Conservation (phyloP, 1,140 invertebrate species). For the Odontomachus brunneus region DNA sequence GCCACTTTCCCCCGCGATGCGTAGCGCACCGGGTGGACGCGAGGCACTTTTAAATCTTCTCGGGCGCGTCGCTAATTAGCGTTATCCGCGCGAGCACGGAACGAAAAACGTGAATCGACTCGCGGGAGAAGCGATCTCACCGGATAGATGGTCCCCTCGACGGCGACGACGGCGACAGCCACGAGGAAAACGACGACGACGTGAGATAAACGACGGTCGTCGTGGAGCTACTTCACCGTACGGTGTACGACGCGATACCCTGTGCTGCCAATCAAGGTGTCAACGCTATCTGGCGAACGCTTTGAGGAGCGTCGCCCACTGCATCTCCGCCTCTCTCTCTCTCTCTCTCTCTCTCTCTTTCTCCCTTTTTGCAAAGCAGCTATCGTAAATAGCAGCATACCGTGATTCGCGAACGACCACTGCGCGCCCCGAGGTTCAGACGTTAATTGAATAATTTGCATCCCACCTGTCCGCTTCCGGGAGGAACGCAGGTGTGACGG, state of each 20-base stretch:
- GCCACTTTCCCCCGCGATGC: slow-evolving; percentile 64
- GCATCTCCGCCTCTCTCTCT: not conserved
- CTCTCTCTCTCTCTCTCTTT: slow-evolving; percentile 12
- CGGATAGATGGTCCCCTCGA: slow-evolving; percentile 9
- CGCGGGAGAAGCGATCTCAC: not conserved
- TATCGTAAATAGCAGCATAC: slow-evolving; percentile 25
- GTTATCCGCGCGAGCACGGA: slow-evolving; percentile 54
- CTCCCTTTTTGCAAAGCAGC: slow-evolving; percentile 48
- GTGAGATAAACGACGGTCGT: slow-evolving; percentile 46
- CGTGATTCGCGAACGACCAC: slow-evolving; percentile 24
- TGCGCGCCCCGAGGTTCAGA: slow-evolving; percentile 66
- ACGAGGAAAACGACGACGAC: not conserved
- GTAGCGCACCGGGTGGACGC: slow-evolving; percentile 46
- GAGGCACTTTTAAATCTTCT: slow-evolving; percentile 39
- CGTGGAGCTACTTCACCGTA: slow-evolving; percentile 34
- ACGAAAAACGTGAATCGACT: slow-evolving; percentile 16
- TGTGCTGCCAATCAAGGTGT: slow-evolving; percentile 78
- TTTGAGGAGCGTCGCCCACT: slow-evolving; percentile 48
- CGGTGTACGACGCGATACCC: slow-evolving; percentile 57
- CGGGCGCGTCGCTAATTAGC: slow-evolving; percentile 60
- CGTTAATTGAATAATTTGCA: slow-evolving; percentile 84
- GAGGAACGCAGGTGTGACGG: slow-evolving; percentile 64
- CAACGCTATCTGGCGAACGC: slow-evolving; percentile 74
- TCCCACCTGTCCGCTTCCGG: slow-evolving; percentile 77
- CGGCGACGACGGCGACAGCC: not conserved